A percentile compares a stretch with the other conserved stretches of the same genome.
Conservation (phyloP, 1,140 invertebrate genomes). For the Drosophila pseudoananassae region DNA sequence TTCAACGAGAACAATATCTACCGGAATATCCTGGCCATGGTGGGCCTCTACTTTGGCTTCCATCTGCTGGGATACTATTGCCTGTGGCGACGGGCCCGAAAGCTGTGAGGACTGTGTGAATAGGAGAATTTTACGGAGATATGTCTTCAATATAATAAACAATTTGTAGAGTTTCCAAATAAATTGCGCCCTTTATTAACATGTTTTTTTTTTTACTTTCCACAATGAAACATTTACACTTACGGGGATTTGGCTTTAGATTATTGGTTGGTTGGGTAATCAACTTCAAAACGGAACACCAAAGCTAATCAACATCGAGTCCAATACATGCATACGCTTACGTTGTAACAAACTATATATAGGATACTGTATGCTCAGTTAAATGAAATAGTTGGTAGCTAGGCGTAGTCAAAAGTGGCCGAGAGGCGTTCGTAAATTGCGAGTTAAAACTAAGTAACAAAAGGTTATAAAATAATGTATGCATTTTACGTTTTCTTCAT, state of each 20-base stretch:
- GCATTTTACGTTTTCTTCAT: conserved; percentile 57
- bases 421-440: conserved; percentile 46
- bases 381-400: conserved; percentile 43
- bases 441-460: conserved; percentile 71
- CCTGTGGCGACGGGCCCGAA: conserved; percentile 87
- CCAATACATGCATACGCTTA: conserved; percentile 28
- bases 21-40: conserved; percentile 88
- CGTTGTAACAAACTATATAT: conserved; percentile 26
- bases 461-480: conserved; percentile 60
- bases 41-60: conserved; percentile 88
- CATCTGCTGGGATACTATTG: conserved; percentile 89
- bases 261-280: conserved; percentile 16
- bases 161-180: conserved; percentile 35
- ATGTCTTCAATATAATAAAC: conserved; percentile 25
- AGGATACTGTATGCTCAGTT: conserved; percentile 36
- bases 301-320: conserved; percentile 66
- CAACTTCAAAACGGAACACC: conserved; percentile 57
- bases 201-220: conserved; percentile 27
- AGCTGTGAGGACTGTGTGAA: conserved; percentile 85
- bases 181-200: conserved; percentile 39
- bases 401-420: conserved; percentile 39
- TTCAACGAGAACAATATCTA: conserved; percentile 88
- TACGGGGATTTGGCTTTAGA: conserved; percentile 8
- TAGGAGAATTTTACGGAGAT: conserved; percentile 22
- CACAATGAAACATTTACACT: conserved; percentile 29